These are phyloP conservation scores for Spizaetus ornatus DNA, from an alignment of 2,113 vertebrate species.

Conservation along the genomic window DNA sequence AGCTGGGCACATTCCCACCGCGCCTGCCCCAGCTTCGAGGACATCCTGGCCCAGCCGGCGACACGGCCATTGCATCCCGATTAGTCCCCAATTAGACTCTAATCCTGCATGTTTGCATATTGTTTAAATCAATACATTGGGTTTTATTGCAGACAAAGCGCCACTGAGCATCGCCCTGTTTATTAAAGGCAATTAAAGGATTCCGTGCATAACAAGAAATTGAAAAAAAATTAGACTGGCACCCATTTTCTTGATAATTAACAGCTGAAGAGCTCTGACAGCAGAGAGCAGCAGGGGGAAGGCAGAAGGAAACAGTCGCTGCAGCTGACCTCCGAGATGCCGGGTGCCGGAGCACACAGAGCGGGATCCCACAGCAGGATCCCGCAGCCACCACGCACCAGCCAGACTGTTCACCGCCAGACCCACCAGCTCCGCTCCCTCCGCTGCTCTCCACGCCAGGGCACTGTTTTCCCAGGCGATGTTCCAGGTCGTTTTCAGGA, in stretches of 20 bases:
- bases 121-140: background rate
- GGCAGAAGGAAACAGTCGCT: background rate
- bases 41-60: fast-evolving
- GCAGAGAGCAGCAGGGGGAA: background rate
- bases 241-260: background rate
- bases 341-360: background rate
- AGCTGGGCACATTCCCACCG: background rate
- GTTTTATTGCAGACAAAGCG: background rate
- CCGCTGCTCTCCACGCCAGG: background rate
- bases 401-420: fast-evolving
- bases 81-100: background rate
- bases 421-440: background rate
- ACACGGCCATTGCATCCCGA: fast-evolving
- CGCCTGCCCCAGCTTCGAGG: background rate
- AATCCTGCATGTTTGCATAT: background rate
- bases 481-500: background rate
- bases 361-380: background rate
- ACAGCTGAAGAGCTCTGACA: background rate
- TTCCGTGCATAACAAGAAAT: background rate
- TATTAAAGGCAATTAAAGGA: background rate
- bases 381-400: fast-evolving
- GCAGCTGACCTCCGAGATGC: background rate
- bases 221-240: background rate
- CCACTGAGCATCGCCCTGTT: background rate
- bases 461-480: background rate